Conservation (phyloP, 2,888 invertebrate genomes). For the Teinopalpus imperialis region DNA sequence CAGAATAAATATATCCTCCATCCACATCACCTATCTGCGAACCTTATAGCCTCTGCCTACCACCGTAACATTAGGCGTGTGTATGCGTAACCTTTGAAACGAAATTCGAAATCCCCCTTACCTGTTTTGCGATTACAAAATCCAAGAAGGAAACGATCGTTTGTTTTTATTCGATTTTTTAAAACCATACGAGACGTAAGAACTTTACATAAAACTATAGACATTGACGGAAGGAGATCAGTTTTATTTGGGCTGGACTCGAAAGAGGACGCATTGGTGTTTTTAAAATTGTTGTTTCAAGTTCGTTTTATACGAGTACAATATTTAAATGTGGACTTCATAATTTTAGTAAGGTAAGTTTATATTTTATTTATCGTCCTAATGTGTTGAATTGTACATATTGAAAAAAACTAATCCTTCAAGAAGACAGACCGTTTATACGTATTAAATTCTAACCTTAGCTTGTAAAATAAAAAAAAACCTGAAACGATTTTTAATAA, state of each 20-base stretch:
- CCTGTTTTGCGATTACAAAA: background rate
- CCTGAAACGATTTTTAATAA: too few relatives aligned
- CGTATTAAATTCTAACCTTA: too few relatives aligned
- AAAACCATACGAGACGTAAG: background rate
- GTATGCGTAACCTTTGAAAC: background rate
- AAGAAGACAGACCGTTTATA: too few relatives aligned
- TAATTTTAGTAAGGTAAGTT: background rate
- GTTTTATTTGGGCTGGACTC: background rate
- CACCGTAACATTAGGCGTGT: too few relatives aligned
- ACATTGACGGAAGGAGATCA: background rate
- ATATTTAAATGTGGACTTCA: background rate
- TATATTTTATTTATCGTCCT: too few relatives aligned
- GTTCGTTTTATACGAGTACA: background rate
- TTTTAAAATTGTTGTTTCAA: background rate
- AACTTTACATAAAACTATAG: background rate
- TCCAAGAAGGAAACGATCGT: background rate
- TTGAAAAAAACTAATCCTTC: too few relatives aligned
- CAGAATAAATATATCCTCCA: too few relatives aligned
- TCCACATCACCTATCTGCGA: too few relatives aligned
- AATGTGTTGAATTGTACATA: too few relatives aligned
- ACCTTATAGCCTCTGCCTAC: too few relatives aligned
- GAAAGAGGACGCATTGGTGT: background rate
- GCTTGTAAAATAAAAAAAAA: too few relatives aligned
- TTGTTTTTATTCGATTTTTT: background rate
- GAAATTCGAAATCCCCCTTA: background rate